phyloP scores from a whole-genome alignment of 1,140 invertebrate species.

The Diachasma alloeum region DNA sequence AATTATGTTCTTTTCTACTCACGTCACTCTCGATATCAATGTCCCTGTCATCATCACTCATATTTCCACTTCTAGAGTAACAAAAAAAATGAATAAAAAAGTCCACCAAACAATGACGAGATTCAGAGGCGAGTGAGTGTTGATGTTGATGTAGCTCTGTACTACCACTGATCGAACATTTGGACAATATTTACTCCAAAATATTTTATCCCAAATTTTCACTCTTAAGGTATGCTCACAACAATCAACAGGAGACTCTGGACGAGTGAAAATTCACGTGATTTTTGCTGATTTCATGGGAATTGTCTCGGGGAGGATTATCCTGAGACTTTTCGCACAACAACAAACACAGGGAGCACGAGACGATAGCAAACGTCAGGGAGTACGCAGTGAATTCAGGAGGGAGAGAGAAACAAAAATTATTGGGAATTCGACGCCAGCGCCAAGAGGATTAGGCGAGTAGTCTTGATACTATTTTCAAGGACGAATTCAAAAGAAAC shows the following conservation, averaged over 20 bases:
- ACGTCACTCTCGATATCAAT: constrained; percentile 94
- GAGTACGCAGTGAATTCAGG: background rate
- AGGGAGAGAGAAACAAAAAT: background rate
- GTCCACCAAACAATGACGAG: background rate
- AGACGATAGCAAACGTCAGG: background rate
- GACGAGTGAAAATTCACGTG: background rate
- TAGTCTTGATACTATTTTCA: background rate
- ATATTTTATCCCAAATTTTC: background rate
- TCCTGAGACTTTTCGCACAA: background rate
- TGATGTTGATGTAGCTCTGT: no score
- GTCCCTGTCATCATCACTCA: constrained; percentile 91
- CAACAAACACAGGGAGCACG: background rate
- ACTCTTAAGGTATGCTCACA: background rate
- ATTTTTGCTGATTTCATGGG: background rate
- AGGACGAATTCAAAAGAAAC: no score
- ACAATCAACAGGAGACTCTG: background rate
- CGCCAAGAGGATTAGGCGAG: background rate
- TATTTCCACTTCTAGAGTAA: constrained; percentile 42
- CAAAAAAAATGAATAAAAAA: background rate
- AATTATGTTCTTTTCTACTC: constrained; percentile 60
- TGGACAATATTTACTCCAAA: no score
- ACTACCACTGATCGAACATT: no score
- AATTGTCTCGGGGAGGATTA: background rate
- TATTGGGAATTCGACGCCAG: background rate
- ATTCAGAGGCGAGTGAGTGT: background rate